Evolutionary conservation across 2,888 invertebrate species (phyloP).

Genomic region (Spialia ferax): DNA sequence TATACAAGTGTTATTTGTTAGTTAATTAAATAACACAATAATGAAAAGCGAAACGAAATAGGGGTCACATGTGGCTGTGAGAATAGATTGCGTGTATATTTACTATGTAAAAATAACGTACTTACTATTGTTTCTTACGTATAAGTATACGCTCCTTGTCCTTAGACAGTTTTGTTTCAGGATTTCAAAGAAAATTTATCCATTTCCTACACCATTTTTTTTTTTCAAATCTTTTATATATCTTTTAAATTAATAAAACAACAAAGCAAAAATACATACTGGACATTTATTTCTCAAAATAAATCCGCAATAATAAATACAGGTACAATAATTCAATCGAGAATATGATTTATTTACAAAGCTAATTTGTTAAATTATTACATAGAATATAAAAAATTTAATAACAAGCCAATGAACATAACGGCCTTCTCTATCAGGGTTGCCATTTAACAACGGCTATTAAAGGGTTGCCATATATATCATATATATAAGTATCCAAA

Average conservation of each 20-base stretch:
- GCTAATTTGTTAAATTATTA: constrained; percentile 58
- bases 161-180: too few species aligned
- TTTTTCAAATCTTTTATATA: too few species aligned
- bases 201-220: too few species aligned
- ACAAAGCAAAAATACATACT: constrained; percentile 71
- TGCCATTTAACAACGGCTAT: constrained; percentile 49
- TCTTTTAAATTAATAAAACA: constrained; percentile 50
- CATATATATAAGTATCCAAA: constrained; percentile 9
- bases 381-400: constrained; percentile 46
- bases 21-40: not conserved
- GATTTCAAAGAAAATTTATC: too few species aligned
- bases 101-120: too few species aligned
- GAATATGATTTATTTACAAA: constrained; percentile 69
- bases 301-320: constrained; percentile 75
- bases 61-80: not conserved
- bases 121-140: too few species aligned
- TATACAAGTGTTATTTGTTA: not conserved
- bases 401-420: constrained; percentile 52
- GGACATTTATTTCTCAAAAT: constrained; percentile 71
- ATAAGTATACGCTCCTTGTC: too few species aligned
- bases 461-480: constrained; percentile 52
- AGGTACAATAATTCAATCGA: constrained; percentile 75
- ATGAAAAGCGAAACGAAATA: not conserved
- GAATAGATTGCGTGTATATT: too few species aligned
- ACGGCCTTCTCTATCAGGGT: constrained; percentile 47